Evolutionary conservation across 2,113 vertebrate species (phyloP).

Genomic region (Oreochromis aureus): DNA sequence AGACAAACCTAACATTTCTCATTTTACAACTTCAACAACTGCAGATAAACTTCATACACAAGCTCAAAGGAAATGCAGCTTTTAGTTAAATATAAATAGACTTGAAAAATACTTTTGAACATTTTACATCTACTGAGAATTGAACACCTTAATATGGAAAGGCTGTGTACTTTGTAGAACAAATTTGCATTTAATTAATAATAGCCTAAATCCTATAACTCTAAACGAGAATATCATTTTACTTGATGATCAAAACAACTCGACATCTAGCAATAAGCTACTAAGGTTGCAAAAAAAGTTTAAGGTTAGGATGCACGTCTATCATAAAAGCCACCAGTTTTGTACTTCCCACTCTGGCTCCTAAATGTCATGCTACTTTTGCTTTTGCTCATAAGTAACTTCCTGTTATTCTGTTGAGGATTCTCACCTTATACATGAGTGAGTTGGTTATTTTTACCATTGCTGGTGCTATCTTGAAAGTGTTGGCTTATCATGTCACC

Average conservation of each 20-base stretch:
- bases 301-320: neutral
- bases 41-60: accelerated
- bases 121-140: neutral
- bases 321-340: neutral
- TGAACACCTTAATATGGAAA: neutral
- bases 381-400: neutral
- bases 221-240: neutral
- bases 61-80: neutral
- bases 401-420: neutral
- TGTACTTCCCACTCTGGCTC: neutral
- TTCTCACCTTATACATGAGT: neutral
- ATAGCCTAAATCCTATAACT: neutral
- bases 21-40: neutral
- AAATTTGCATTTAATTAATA: neutral
- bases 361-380: neutral
- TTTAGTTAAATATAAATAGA: neutral
- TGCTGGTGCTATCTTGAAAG: neutral
- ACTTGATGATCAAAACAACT: neutral
- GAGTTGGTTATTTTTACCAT: neutral
- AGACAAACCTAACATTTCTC: neutral
- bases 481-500: neutral
- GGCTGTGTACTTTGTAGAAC: neutral
- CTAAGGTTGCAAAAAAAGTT: neutral
- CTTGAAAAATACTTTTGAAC: neutral
- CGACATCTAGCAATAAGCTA: neutral